A percentile compares a stretch with the other conserved stretches of the same genome.
Evolutionary conservation across 1,140 invertebrate species (phyloP).

Genomic region (Drosophila erecta): DNA sequence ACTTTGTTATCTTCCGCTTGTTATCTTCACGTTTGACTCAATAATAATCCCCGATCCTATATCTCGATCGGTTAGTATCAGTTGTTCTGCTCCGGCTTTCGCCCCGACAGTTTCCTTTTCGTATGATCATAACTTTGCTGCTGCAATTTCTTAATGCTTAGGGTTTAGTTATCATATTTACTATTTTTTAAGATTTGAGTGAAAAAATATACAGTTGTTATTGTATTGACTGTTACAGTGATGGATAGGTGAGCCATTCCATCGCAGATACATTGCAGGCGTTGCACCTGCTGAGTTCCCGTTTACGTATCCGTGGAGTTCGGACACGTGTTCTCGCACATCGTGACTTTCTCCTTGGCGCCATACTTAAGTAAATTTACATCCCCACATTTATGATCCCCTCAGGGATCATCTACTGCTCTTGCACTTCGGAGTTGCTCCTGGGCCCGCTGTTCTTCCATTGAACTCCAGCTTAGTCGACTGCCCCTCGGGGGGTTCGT

Average conservation of each 20-base stretch:
- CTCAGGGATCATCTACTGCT: conserved; percentile 9
- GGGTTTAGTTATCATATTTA: conserved; percentile 61
- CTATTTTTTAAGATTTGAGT: conserved; percentile 70
- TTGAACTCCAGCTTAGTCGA: conserved; percentile 36
- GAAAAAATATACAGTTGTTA: conserved; percentile 80
- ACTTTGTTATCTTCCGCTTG: conserved; percentile 10
- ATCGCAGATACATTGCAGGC: conserved; percentile 3
- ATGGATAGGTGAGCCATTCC: conserved; percentile 11
- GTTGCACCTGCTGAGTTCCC: conserved; percentile 15
- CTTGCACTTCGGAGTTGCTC: conserved; percentile 3
- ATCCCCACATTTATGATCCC: conserved; percentile 33
- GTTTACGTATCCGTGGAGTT: conserved; percentile 8
- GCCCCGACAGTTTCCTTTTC: conserved; percentile 2
- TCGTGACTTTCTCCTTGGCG: conserved; percentile 15
- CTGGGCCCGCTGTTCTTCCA: neutral
- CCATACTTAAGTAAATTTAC: conserved; percentile 64
- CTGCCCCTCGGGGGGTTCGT: conserved; percentile 41
- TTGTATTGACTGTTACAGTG: conserved; percentile 51
- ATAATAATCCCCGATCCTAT: conserved; percentile 10
- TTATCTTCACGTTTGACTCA: neutral
- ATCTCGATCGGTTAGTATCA: conserved; percentile 3
- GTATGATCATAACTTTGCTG: conserved; percentile 15
- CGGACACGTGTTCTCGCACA: neutral
- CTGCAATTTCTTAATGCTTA: conserved; percentile 43
- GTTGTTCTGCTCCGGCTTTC: conserved; percentile 8